A percentile compares a stretch with the other conserved stretches of the same genome.
phyloP scores from a whole-genome alignment of 2,113 vertebrate genomes.

The Pterocles burchelli region DNA sequence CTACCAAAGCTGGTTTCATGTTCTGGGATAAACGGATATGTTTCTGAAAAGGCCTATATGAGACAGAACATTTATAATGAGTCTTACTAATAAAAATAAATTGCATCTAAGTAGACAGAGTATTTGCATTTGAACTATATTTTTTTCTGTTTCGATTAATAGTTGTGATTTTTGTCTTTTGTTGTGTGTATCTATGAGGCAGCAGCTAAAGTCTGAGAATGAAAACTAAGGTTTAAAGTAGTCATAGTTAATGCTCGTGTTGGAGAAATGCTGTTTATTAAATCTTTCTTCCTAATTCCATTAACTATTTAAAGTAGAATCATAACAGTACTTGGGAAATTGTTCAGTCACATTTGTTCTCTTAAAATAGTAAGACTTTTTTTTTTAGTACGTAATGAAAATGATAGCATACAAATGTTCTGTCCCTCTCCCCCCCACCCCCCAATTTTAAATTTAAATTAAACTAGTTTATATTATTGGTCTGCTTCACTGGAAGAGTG shows the following conservation, averaged over 20 bases:
- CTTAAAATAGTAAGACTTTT: neutral
- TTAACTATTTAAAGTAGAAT: neutral
- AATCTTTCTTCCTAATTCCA: neutral
- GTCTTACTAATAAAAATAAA: constrained; percentile 57
- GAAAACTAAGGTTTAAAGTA: constrained; percentile 20
- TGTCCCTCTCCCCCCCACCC: neutral
- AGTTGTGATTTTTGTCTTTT: constrained; percentile 1
- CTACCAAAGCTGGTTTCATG: neutral
- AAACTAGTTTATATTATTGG: neutral
- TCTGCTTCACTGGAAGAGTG: neutral
- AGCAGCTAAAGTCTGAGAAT: constrained; percentile 5
- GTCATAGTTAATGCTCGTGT: neutral
- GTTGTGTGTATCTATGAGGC: neutral
- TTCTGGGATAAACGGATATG: constrained; percentile 5
- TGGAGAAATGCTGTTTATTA: neutral
- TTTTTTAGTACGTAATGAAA: neutral
- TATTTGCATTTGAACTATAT: neutral
- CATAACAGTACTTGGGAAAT: neutral
- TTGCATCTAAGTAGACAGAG: constrained; percentile 22
- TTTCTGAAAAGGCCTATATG: constrained; percentile 50
- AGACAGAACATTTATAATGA: constrained; percentile 44
- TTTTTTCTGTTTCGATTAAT: neutral
- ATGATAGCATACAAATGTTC: neutral
- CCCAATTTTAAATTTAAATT: neutral
- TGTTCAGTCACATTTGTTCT: neutral